Base-by-base conservation (phyloP, 2,888 invertebrate genomes). In the Protophormia terraenovae region DNA sequence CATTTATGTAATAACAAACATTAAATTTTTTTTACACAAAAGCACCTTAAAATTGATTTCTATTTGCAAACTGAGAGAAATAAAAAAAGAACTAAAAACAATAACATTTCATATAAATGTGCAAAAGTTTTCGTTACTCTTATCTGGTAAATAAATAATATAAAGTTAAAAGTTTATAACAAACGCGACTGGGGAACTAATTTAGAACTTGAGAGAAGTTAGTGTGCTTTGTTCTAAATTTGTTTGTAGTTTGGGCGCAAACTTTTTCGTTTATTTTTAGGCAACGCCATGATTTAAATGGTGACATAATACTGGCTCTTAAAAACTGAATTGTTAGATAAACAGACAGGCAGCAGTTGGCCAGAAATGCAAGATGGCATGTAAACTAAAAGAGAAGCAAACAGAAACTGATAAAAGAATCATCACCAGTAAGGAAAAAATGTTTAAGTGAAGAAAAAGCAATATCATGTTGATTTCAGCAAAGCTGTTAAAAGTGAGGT, bases 171-270 rank as follows among this genome's bases (percentile, higher is more conserved):
- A 80, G 66, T 84, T 80, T 76, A 19, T 8, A 84, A 71, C 79
- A 79, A 83, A 84, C 79, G 83, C 84, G 84, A 80, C 84, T 77
- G 58, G 80, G 84, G 80, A 84, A 77, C 84, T 80, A 80, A 84
- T 84, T 84, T 76, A 77, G 80, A 80, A 80, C 76, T 84, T 76
- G 64, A 67, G 60, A 60, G 76, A 84, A 84, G 80, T 80, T 77
- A 53, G 80, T 60, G 58, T 76, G 50, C 58, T 72, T 76, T 66
- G 24, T 35, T 72, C 24, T 76, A 84, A 77, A 77, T 55, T 77
- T 75, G 75, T 55, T 79, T 55, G 75, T 50, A 62, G 69, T 53
- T 76, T 76, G 60, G 67, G 16, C 66, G 60, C 27, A 78, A 69
- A 78, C 24, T 67, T 77, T 77, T 67, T 22, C 58, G 38, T 55